A percentile compares a stretch with the other conserved stretches of the same genome.
phyloP scores from a whole-genome alignment of 2,113 vertebrate genomes.

The Gila orcuttii region DNA sequence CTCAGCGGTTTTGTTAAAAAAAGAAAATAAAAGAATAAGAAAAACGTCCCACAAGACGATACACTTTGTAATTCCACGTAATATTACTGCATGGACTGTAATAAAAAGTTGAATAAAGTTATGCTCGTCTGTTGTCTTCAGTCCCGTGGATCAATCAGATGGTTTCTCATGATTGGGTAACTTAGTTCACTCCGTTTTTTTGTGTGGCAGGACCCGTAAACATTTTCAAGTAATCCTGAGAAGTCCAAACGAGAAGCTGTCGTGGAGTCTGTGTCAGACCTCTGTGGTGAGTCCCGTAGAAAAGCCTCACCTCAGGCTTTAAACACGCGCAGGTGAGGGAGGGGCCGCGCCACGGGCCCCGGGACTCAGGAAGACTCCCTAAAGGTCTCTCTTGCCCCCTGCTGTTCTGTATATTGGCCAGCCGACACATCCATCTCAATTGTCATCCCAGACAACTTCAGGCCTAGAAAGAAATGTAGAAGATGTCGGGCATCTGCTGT shows the following conservation, averaged over 20 bases:
- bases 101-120: not conserved
- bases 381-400: conserved; percentile 80
- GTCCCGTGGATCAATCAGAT: conserved; percentile 13
- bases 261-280: conserved; percentile 39
- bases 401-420: conserved; percentile 79
- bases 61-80: conserved; percentile 21
- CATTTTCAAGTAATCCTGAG: conserved; percentile 36
- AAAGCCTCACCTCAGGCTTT: conserved; percentile 62
- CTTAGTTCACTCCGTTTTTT: not conserved
- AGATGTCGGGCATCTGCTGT: not conserved
- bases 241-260: conserved; percentile 47
- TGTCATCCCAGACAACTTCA: conserved; percentile 15
- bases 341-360: conserved; percentile 63
- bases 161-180: conserved; percentile 24
- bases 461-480: not conserved
- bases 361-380: conserved; percentile 68
- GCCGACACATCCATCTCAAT: conserved; percentile 49
- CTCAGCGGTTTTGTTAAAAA: conserved; percentile 12
- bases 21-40: not conserved
- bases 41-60: not conserved
- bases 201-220: not conserved
- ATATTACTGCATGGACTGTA: not conserved
- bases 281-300: conserved; percentile 58
- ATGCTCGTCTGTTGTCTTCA: conserved; percentile 15
- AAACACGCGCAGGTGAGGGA: conserved; percentile 63